A percentile compares a stretch with the other conserved stretches of the same genome.
These are phyloP conservation scores for Megalops atlanticus DNA, from an alignment of 2,113 vertebrate genomes.

Conservation along the genomic window DNA sequence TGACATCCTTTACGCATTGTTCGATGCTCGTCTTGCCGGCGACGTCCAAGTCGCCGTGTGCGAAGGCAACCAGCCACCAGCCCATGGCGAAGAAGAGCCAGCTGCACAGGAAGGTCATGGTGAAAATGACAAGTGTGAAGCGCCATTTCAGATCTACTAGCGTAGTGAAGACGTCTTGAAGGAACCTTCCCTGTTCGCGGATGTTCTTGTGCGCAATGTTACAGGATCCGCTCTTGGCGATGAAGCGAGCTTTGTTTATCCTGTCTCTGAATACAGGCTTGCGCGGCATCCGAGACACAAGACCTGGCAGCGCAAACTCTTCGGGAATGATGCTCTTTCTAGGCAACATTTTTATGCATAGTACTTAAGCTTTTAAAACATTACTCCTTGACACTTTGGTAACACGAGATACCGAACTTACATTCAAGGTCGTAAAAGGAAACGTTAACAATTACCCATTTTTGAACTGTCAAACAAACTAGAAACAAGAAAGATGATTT, in stretches of 20 bases:
- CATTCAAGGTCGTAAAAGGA: too few relatives aligned
- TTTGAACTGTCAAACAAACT: too few relatives aligned
- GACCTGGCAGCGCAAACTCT: slow-evolving; percentile 90
- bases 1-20: slow-evolving; percentile 88
- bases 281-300: slow-evolving; percentile 84
- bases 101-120: slow-evolving; percentile 96
- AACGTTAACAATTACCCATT: too few relatives aligned
- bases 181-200: slow-evolving; percentile 93
- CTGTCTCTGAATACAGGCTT: slow-evolving; percentile 90
- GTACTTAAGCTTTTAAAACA: slow-evolving; percentile 6
- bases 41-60: slow-evolving; percentile 86
- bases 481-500: too few relatives aligned
- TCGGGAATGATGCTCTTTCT: slow-evolving; percentile 98
- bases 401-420: too few relatives aligned
- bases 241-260: slow-evolving; percentile 91
- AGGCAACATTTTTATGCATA: slow-evolving; percentile 80
- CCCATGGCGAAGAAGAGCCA: slow-evolving; percentile 97
- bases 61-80: slow-evolving; percentile 98
- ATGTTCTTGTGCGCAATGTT: slow-evolving; percentile 99
- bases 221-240: slow-evolving; percentile 94
- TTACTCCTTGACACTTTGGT: not conserved
- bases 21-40: slow-evolving; percentile 27
- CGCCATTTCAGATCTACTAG: slow-evolving; percentile 97
- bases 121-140: slow-evolving; percentile 96
- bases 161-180: slow-evolving; percentile 98